Evolutionary conservation across 2,113 vertebrate genomes (phyloP).

Genomic region (Puntigrus tetrazona): DNA sequence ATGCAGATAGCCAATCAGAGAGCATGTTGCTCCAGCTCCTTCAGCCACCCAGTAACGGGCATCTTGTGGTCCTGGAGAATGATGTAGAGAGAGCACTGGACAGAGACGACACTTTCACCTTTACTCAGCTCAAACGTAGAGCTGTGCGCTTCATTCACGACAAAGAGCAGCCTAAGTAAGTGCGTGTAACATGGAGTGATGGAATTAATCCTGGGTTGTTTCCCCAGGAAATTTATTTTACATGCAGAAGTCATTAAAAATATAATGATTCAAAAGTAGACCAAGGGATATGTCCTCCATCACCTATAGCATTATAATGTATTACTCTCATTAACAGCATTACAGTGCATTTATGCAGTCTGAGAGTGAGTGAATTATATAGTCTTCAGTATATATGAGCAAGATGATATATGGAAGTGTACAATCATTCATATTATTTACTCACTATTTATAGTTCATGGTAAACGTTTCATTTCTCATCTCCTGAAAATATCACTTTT

Average conservation of each 20-base stretch:
- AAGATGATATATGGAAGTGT: background rate
- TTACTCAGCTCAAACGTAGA: constrained; percentile 73
- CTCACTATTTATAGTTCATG: background rate
- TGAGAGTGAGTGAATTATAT: background rate
- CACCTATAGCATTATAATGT: background rate
- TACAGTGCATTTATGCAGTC: background rate
- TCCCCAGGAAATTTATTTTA: background rate
- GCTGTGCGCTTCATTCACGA: constrained; percentile 81
- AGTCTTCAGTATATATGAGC: background rate
- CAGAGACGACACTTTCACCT: constrained; percentile 76
- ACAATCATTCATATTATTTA: background rate
- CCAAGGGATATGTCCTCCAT: background rate
- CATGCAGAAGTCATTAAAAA: background rate
- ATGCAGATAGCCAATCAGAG: constrained; percentile 59
- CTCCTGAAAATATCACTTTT: background rate
- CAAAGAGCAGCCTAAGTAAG: constrained; percentile 81
- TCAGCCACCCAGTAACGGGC: constrained; percentile 79
- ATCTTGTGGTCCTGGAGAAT: constrained; percentile 64
- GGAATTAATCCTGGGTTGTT: background rate
- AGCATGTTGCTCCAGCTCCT: constrained; percentile 75
- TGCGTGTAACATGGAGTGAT: constrained; percentile 54
- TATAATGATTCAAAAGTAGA: background rate
- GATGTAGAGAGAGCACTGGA: constrained; percentile 67
- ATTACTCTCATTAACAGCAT: background rate
- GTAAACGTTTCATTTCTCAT: background rate